Evolutionary conservation across 2,888 invertebrate genomes (phyloP), one percentile per base, ranked within the genome.

Genomic region (Chloroclysta siterata): DNA sequence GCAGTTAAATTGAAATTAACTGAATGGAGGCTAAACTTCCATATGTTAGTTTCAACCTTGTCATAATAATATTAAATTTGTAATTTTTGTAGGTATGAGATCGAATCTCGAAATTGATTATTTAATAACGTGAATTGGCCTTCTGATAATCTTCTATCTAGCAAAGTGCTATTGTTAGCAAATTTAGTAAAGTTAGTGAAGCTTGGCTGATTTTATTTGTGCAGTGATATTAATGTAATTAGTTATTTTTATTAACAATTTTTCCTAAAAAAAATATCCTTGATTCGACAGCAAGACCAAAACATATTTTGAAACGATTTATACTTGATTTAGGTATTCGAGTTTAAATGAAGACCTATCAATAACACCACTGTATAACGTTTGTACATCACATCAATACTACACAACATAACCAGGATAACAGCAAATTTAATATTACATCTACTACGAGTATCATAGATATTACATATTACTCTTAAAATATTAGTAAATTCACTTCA

Each of bases 371-470:
- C 44, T 0, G 29, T 17, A 17, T 17, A 54, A 54, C 54, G 33
- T 46, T 54, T 22, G 11, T 46, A 54, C 54, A 46, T 7, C 6
- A 54, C 54, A 54, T 54, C 44, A 29, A 54, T 44, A 14, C 36
- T 53, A 29, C 28, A 42, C 53, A 41, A 42, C 29, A 42, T 42
- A 53, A 42, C 14, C 53, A 22, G 22, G 22, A 15, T n/a, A n/a
- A 50, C 13, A 33, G 14, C 33, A 33, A 15, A n/a, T 1, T 29
- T 17, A 50, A 46, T 17, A 46, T 7, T 7, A 5, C 15, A 14
- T 36, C 14, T 51, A 36, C 3, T 39, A 39, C n/a, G 14, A 48
- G 1, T 36, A 51, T 53, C 44, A 53, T 53, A 6, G 53, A 44
- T 44, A 53, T 29, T 46, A 54, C 54, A 54, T 13, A 46, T 54